Conservation (phyloP, 2,113 vertebrate genomes). For the Myrmecobius fasciatus region DNA sequence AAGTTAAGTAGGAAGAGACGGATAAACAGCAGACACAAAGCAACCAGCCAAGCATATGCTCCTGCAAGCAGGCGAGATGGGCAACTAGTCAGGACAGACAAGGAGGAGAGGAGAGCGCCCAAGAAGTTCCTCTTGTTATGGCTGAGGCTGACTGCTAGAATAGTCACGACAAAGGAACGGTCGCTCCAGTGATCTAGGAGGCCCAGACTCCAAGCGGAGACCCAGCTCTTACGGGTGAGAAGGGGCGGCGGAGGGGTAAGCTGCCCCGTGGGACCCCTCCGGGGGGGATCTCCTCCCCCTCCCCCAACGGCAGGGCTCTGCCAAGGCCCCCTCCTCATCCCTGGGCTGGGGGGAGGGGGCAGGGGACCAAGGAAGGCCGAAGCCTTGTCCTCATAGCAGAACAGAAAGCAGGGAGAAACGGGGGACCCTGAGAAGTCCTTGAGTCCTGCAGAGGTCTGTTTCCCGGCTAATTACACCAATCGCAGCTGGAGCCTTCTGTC, state of each 20-base stretch:
- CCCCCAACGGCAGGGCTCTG: background rate
- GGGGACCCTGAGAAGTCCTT: slow-evolving; percentile 68
- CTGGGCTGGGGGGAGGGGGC: slow-evolving; percentile 26
- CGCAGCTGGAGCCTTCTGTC: background rate
- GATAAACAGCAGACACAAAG: slow-evolving; percentile 88
- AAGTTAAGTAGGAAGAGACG: slow-evolving; percentile 87
- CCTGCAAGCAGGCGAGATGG: slow-evolving; percentile 66
- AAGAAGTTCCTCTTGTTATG: background rate
- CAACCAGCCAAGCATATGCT: slow-evolving; percentile 86
- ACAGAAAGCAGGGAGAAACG: background rate
- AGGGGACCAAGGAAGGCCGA: slow-evolving; percentile 27
- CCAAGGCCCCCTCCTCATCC: background rate
- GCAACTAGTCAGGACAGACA: slow-evolving; percentile 63
- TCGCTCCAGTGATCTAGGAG: background rate
- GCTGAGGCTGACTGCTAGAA: background rate
- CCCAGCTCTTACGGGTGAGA: background rate
- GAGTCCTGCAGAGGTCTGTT: slow-evolving; percentile 65
- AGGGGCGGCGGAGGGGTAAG: background rate
- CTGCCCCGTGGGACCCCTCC: background rate
- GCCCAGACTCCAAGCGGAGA: slow-evolving; percentile 8
- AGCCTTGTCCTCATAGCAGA: background rate
- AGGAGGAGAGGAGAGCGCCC: background rate
- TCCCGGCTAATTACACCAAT: slow-evolving; percentile 26
- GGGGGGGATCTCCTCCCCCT: background rate
- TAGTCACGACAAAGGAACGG: background rate